phyloP scores from a whole-genome alignment of 2,888 invertebrate species.

The Leucophenga maculata region DNA sequence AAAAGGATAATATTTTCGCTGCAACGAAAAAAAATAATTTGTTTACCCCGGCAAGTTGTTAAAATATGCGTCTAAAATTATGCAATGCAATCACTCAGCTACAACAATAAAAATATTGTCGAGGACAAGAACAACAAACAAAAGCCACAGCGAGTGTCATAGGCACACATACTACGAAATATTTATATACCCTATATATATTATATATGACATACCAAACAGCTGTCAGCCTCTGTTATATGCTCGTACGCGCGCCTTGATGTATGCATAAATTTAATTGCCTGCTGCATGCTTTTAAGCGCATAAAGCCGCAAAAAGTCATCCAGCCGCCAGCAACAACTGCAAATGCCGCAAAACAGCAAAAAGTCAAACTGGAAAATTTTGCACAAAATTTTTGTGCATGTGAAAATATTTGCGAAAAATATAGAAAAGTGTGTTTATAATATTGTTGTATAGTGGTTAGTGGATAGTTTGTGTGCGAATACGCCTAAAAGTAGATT shows the following conservation, averaged over 20 bases:
- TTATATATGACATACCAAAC: not conserved
- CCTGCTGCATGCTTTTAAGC: conserved; percentile 38
- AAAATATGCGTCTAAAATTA: conserved; percentile 20
- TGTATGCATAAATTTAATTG: conserved; percentile 28
- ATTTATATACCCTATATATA: no score
- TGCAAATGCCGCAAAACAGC: not conserved
- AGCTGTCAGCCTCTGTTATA: conserved; percentile 16
- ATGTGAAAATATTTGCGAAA: no score
- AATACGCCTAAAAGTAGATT: not conserved
- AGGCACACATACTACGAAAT: no score
- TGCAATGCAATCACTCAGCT: conserved; percentile 7
- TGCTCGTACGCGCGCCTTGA: conserved; percentile 7
- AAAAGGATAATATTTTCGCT: not conserved
- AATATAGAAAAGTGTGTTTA: no score
- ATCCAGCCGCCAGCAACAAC: not conserved
- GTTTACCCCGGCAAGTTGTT: not conserved
- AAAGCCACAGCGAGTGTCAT: no score
- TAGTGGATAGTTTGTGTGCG: not conserved
- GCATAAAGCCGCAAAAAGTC: conserved; percentile 38
- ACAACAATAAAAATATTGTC: not conserved
- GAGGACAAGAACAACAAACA: no score
- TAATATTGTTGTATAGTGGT: no score
- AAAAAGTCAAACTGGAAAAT: not conserved
- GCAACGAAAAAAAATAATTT: not conserved
- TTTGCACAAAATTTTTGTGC: not conserved